Evolutionary conservation across 2,888 invertebrate species (phyloP), one percentile per base, ranked within the genome.

Genomic region (Abrostola triplasia): DNA sequence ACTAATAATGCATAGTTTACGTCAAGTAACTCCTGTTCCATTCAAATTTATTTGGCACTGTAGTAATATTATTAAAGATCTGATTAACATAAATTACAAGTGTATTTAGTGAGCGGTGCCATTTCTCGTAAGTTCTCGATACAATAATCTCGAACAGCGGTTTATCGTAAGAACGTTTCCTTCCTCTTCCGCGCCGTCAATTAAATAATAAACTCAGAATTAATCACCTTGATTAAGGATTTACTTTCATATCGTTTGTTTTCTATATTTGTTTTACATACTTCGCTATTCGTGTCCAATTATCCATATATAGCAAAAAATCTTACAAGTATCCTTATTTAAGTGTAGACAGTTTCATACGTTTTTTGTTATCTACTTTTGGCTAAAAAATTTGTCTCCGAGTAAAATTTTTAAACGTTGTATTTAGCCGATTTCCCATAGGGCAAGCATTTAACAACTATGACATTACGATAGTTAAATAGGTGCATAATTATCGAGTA

Each of bases 121-220:
- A 42, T 12, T 41, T 68, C 52, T 62, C 37, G 36, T 37, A n/a
- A n/a, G 36, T 50, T 62, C 44, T 67, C 36, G 7, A 35, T 24
- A 37, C 36, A 48, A 41, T 24, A 40, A 53, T 53, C 47, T 24
- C 8, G 37, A 12, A 44, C 48, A 37, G 57, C 55, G 42, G 64
- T 51, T 51, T 49, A 62, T 50, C 11, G 58, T 48, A 68, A 62
- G 60, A 64, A 67, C 54, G 36, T 35, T 58, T 13, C 38, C 72
- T 76, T 81, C 82, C 82, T 77, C 81, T 81, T 81, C 81, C 81
- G 82, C 48, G 48, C 56, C 65, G 62, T 54, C 70, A 73, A 70
- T 80, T 68, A 73, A 69, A 73, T 69, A 63, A 70, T 70, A 68
- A 70, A 62, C 58, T 66, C 68, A 55, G 37, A 60, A 66, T 66